Evolutionary conservation across 2,113 vertebrate species (phyloP), one percentile per base, ranked within the genome.

Genomic region (Lepus timidus): DNA sequence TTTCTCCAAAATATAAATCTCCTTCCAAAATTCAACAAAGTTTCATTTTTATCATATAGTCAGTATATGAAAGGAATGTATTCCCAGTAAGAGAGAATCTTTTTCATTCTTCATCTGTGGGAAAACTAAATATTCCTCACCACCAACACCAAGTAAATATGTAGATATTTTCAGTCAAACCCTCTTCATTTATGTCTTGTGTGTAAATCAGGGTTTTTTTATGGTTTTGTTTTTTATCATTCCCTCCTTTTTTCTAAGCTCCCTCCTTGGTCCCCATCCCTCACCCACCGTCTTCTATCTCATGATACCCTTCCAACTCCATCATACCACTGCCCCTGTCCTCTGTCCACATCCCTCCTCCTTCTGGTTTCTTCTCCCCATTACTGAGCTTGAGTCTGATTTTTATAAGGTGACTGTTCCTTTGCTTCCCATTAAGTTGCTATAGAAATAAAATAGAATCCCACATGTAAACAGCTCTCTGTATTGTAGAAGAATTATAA

Each of bases 381-480:
- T 84, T 52, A 84, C 87, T 85, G 93, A 88, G 25, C 29, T 78
- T 22, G 19, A 62, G 94, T 74, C 88, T 93, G 58, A 95, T 74
- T 79, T 58, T 65, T 82, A 1, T 70, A 39, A 78, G 14, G 20
- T 58, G 9, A 91, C 29, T 20, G 13, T 85, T 62, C 52, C 52
- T 76, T 83, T 92, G 76, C 31, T 76, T 79, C 62, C n/a, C 64
- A 85, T 68, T 55, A 76, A 88, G 73, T 67, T 93, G 12, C 22
- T 83, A 70, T 3, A 67, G 65, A 84, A 91, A 95, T 83, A 87
- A 96, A 85, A 80, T 88, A 11, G 29, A 52, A 39, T 55, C 89
- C 20, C 65, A 90, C 73, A 51, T 52, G 33, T 76, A 36, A 65
- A 89, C 58, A 84, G 6, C 1, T 93, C 25, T 70, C 16, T 70